Base-by-base conservation (phyloP, 1,140 invertebrate genomes). In the Drosophila mayri region DNA sequence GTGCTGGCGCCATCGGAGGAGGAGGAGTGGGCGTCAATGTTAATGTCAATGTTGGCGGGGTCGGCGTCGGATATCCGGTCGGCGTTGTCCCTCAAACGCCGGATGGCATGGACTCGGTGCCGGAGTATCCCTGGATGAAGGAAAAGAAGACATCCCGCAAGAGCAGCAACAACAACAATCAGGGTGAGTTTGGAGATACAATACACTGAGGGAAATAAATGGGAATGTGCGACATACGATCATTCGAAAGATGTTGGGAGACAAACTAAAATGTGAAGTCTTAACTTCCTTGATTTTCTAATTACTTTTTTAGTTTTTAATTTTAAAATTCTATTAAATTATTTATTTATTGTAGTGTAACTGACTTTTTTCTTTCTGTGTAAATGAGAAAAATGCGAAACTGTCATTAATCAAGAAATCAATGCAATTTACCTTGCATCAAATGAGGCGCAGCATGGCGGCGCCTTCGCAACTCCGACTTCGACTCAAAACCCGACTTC, bases 71-170 rank as follows among this genome's bases (percentile, higher is more conserved):
- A 84, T 81, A 84, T 91, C 79, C 81, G 73, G 90, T 91, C 50
- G 77, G 82, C 67, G 90, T 80, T 54, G 79, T 91, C 59, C 84
- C 90, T 55, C 90, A 93, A 95, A 93, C 80, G 93, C 87, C 88
- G 95, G 58, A 94, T 94, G 93, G 95, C 95, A 90, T 95, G 95
- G 54, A 94, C 94, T 92, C 94, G 92, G 96, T 98, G 52, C 97
- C 97, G 22, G 97, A 98, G 90, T 99, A 98, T 93, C 97, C 98
- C 1, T 99, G 98, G 98, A 98, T 99, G 98, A 98, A 98, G 92
- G 98, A 99, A 93, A 99, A 99, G 94, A 99, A 99, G 93, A 98
- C 97, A 3, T 97, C 97, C 2, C 95, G 97, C 81, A 98, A 99
- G 93, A 96, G 97, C 85, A 98, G 98, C 93, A 92, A 86, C 57